Evolutionary conservation across 2,113 vertebrate genomes (phyloP).

Genomic region (Murina feae): DNA sequence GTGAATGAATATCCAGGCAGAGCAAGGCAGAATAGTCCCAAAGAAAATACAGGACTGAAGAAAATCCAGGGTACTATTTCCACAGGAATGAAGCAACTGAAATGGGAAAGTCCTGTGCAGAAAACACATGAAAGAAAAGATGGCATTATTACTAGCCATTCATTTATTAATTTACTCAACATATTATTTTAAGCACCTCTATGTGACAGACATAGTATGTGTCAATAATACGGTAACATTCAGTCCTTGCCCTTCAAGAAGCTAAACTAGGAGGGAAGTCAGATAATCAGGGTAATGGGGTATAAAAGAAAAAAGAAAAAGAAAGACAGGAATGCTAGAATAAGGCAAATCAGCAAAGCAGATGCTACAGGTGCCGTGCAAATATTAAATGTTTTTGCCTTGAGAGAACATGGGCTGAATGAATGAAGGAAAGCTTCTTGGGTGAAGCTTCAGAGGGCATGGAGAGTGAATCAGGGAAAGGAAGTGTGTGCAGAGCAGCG

Average conservation of each 20-base stretch:
- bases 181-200: not conserved
- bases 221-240: not conserved
- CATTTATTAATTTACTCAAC: not conserved
- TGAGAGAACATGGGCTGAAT: not conserved
- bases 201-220: not conserved
- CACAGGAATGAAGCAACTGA: not conserved
- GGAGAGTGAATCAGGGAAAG: not conserved
- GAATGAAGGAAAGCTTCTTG: not conserved
- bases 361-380: too few relatives aligned
- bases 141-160: not conserved
- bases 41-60: not conserved
- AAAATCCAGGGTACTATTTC: not conserved
- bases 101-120: not conserved
- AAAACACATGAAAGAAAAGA: not conserved
- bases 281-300: not conserved
- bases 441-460: not conserved
- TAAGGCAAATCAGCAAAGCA: not conserved
- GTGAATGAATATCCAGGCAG: not conserved
- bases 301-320: not conserved
- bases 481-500: not conserved
- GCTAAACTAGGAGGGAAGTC: not conserved
- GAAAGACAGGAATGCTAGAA: not conserved
- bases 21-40: not conserved
- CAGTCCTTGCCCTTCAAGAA: not conserved
- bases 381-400: not conserved